These are phyloP conservation scores for Polypterus bichir DNA, from an alignment of 2,113 vertebrate species.

Conservation along the genomic window DNA sequence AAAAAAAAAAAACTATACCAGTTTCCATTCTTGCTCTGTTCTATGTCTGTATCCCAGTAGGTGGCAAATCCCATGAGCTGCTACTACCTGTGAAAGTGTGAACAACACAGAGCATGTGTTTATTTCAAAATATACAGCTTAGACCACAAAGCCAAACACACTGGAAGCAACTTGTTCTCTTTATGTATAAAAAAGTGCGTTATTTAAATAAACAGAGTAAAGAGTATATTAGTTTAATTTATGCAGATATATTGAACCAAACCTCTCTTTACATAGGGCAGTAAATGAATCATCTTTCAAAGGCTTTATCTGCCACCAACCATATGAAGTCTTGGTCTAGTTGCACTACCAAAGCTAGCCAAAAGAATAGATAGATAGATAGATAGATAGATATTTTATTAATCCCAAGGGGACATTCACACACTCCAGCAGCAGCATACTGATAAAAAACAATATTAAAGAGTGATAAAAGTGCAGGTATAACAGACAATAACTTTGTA, in stretches of 20 bases:
- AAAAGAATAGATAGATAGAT: too few relatives aligned
- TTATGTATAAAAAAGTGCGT: not conserved
- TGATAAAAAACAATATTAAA: too few relatives aligned
- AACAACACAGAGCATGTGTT: not conserved
- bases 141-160: not conserved
- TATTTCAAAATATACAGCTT: too few relatives aligned
- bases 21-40: constrained; percentile 56
- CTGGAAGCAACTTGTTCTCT: not conserved
- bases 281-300: not conserved
- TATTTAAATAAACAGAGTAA: not conserved
- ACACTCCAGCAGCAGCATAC: too few relatives aligned
- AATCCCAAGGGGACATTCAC: too few relatives aligned
- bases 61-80: constrained; percentile 79
- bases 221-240: too few relatives aligned
- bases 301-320: not conserved
- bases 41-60: constrained; percentile 75
- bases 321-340: not conserved
- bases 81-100: constrained; percentile 52
- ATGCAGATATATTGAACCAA: not conserved
- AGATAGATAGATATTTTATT: too few relatives aligned
- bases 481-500: too few relatives aligned
- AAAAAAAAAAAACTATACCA: constrained; percentile 44
- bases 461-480: too few relatives aligned
- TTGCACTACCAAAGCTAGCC: too few relatives aligned
- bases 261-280: not conserved